Conservation (phyloP, 2,888 invertebrate species). For the Amphipoea lucens region DNA sequence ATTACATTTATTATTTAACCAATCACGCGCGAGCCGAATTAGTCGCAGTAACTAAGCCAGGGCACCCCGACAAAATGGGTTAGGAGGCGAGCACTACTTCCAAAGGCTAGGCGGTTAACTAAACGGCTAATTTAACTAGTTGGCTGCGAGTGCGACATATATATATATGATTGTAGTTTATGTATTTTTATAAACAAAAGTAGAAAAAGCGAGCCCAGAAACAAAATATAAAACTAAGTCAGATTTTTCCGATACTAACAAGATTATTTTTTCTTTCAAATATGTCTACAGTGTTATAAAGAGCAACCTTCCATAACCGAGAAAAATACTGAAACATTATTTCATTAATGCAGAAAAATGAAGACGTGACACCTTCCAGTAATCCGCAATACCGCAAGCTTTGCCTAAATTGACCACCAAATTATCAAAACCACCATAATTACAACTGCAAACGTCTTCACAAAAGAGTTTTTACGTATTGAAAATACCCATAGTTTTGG, state of each 20-base stretch:
- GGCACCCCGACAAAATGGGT: too few species aligned
- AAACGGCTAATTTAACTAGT: too few species aligned
- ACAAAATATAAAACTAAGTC: background rate
- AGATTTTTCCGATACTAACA: background rate
- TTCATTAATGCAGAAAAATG: constrained; percentile 8
- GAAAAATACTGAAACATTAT: background rate
- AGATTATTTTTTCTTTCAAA: background rate
- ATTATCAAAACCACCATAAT: constrained; percentile 33
- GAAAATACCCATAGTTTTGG: constrained; percentile 37
- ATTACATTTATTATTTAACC: too few species aligned
- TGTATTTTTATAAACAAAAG: background rate
- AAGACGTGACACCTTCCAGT: too few species aligned
- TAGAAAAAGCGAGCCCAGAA: background rate
- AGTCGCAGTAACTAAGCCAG: too few species aligned
- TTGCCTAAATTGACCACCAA: constrained; percentile 16
- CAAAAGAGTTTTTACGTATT: constrained; percentile 29
- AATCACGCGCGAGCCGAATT: too few species aligned
- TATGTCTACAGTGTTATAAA: background rate
- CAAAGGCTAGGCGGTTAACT: too few species aligned
- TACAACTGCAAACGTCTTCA: constrained; percentile 20
- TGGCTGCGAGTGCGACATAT: too few species aligned
- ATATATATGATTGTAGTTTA: background rate
- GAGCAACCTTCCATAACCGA: background rate
- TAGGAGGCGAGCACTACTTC: too few species aligned
- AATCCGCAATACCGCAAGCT: background rate